Evolutionary conservation across 2,113 vertebrate species (phyloP), one percentile per base, ranked within the genome.

Genomic region (Leucoraja erinaceus): DNA sequence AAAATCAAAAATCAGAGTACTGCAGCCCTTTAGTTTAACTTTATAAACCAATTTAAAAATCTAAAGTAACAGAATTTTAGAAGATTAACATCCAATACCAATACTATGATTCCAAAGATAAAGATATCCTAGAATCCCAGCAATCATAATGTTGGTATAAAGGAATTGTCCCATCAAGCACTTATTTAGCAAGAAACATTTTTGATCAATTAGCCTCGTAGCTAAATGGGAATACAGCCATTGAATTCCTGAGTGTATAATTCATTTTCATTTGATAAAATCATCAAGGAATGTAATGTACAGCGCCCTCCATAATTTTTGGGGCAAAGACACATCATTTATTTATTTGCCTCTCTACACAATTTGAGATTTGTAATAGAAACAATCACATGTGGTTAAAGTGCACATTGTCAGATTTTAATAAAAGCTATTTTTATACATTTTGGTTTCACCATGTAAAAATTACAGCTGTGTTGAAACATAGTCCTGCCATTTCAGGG

Each of bases 1-100:
- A 25, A 86, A 59, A 28, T 86, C 56, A 31, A 61, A 86, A 86
- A 61, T 31, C 22, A 3, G 59, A 28, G 59, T 63, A 63, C 25
- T 63, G 3, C 4, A 86, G 31, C 5, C 8, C 76, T 31, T 16
- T 70, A 6, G 2, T 72, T 68, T 47, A 91, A 72, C 20, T 38
- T 33, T 7, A 47, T n/a, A 47, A 18, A 7, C 47, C 16, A 38
- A 25, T 91, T 91, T 72, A 72, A 91, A 47, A 7, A 91, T 22
- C 66, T 70, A 31, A 88, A 68, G n/a, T 68, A 66, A 68, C 31
- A 20, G 81, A 84, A 84, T 84, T 84, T 84, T 59, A 47, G 81
- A 84, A 59, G 7, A 54, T 47, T 47, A 25, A 54, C 20, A 38
- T 18, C 8, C 25, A 84, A 56, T 31, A 68, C 0, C 9, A 68